Percentiles rank a stretch among this genome's conserved stretches.
These are phyloP conservation scores for Synergus umbraculus DNA, from an alignment of 2,888 invertebrate species.

Conservation along the genomic window DNA sequence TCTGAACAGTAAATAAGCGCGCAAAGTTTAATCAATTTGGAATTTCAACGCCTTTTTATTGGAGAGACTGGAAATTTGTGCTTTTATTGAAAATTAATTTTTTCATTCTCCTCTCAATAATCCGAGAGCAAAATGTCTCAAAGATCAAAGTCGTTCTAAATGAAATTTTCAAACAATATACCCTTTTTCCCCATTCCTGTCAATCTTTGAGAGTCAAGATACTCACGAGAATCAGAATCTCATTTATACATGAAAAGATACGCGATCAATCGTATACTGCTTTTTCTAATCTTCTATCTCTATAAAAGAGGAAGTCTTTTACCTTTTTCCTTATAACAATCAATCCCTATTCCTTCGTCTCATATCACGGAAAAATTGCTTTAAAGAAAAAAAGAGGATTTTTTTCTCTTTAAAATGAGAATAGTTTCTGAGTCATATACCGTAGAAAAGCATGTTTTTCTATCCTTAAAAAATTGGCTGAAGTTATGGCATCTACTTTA, in stretches of 20 bases:
- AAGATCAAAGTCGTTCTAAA: no score
- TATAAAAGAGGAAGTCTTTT: not conserved
- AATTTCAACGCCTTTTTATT: not conserved
- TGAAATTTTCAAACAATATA: no score
- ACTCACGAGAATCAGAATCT: conserved; percentile 61
- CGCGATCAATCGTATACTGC: conserved; percentile 61
- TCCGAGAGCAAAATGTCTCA: no score
- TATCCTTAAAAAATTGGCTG: not conserved
- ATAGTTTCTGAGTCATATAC: not conserved
- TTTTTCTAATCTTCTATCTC: conserved; percentile 15
- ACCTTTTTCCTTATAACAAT: conserved; percentile 5
- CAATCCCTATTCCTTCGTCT: conserved; percentile 9
- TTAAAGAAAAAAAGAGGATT: conserved; percentile 4
- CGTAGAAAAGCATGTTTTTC: not conserved
- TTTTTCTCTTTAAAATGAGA: conserved; percentile 17
- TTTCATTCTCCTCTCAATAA: no score
- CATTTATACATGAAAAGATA: conserved; percentile 73
- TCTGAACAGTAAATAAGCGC: not conserved
- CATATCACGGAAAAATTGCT: conserved; percentile 23
- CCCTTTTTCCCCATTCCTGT: not conserved
- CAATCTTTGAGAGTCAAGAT: conserved; percentile 30
- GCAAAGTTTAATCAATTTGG: not conserved
- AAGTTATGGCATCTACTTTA: conserved; percentile 4
- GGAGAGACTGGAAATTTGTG: no score
- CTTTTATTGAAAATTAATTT: no score